Conservation (phyloP, 1,140 invertebrate species). For the Paraescarpia echinospica region DNA sequence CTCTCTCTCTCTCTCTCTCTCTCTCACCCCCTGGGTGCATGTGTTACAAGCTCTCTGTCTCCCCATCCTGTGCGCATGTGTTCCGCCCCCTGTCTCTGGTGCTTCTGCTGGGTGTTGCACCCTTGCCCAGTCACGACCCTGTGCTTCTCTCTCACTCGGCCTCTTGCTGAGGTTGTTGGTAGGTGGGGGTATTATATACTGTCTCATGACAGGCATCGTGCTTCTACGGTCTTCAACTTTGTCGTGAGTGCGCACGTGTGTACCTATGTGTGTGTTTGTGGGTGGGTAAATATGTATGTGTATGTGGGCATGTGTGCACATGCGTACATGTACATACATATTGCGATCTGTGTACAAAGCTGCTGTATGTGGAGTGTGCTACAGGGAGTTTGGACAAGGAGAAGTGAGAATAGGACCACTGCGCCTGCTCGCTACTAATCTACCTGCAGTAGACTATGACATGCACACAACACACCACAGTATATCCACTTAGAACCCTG, state of each 20-base stretch:
- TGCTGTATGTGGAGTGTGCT: not conserved
- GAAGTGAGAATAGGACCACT: not conserved
- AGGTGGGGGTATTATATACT: not conserved
- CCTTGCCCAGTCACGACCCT: not conserved
- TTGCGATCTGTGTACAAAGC: not conserved
- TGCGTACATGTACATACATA: not conserved
- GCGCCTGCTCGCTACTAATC: not conserved
- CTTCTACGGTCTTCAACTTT: not conserved
- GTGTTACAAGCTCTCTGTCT: not conserved
- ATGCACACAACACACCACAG: not conserved
- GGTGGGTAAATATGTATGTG: not conserved
- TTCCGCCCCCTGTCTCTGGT: not conserved
- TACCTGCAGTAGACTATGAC: not conserved
- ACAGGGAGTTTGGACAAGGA: not conserved
- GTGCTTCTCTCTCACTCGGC: not conserved
- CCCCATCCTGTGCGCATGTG: not conserved
- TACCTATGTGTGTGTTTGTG: not conserved
- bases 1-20: not conserved
- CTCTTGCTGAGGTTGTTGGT: not conserved
- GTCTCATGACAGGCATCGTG: not conserved
- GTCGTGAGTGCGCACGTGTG: not conserved
- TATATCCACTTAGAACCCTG: not conserved
- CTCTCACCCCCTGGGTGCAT: not conserved
- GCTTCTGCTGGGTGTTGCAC: not conserved
- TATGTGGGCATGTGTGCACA: not conserved